phyloP scores from a whole-genome alignment of 1,140 invertebrate genomes.

The Brachionus calyciflorus region DNA sequence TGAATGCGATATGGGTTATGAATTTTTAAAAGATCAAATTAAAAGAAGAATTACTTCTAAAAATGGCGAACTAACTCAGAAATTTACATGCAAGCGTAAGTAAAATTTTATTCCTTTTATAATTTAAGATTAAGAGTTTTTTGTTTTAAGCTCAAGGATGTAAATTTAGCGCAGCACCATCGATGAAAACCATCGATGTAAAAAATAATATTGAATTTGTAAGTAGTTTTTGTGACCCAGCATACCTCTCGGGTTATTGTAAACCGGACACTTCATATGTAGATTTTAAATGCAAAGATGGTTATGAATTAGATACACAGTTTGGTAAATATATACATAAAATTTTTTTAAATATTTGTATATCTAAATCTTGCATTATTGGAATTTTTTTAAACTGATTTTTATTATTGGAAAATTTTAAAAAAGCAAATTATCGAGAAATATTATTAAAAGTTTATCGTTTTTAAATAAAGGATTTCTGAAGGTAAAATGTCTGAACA shows the following conservation, averaged over 20 bases:
- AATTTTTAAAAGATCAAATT: constrained; percentile 1
- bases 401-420: neutral
- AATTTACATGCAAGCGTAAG: constrained; percentile 36
- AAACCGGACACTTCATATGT: constrained; percentile 37
- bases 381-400: no score
- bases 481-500: constrained; percentile 27
- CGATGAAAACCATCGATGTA: neutral
- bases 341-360: neutral
- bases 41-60: constrained; percentile 3
- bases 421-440: neutral
- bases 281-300: constrained; percentile 36
- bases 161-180: neutral
- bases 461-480: constrained; percentile 16
- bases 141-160: neutral
- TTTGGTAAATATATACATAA: neutral
- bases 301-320: neutral
- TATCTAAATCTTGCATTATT: no score
- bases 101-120: neutral
- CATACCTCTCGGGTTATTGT: constrained; percentile 11
- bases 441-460: no score
- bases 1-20: neutral
- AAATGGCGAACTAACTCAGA: constrained; percentile 7
- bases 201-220: neutral
- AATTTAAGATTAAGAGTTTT: neutral
- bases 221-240: constrained; percentile 6